phyloP scores from a whole-genome alignment of 2,797 vertebrate species.

The Sebastes elongatus region DNA sequence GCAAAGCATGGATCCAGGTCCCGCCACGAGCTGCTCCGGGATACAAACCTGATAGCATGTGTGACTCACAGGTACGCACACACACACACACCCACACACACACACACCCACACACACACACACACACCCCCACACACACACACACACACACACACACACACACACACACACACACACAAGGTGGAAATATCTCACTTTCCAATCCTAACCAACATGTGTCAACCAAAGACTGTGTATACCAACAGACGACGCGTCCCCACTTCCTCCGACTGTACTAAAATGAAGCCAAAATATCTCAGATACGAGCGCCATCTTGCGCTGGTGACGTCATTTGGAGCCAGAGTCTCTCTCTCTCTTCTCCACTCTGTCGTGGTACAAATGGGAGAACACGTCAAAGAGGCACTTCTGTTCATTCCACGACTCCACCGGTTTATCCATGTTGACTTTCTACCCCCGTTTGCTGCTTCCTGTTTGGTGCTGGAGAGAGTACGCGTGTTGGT shows the following conservation, averaged over 20 bases:
- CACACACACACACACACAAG: not conserved
- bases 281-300: not conserved
- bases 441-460: no score
- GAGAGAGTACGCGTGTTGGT: no score
- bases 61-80: constrained; percentile 91
- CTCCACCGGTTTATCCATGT: no score
- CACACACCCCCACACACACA: not conserved
- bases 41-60: constrained; percentile 88
- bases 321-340: not conserved
- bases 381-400: no score
- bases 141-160: not conserved
- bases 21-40: constrained; percentile 69
- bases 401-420: no score
- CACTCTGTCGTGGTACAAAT: no score
- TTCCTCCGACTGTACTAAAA: not conserved
- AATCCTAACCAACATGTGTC: not conserved
- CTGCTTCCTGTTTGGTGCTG: no score
- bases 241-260: no score
- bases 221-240: not conserved
- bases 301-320: not conserved
- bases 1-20: constrained; percentile 90
- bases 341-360: not conserved
- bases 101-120: no score
- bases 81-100: not conserved
- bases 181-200: not conserved